Base-by-base conservation (phyloP, 1,140 invertebrate species). In the Pseudoatta argentina region DNA sequence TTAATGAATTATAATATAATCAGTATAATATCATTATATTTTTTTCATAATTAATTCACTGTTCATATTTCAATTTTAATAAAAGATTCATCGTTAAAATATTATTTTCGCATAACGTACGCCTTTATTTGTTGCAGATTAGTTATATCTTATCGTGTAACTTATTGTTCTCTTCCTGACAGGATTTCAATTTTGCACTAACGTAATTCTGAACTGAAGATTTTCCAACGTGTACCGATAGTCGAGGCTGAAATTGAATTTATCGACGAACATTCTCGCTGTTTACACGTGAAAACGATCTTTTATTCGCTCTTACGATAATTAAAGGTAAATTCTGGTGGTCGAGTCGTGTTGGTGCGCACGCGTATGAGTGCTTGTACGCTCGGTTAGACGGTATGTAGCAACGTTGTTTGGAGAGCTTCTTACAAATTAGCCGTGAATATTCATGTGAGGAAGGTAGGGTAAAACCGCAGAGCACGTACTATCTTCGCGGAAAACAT, bases 381-480 rank as follows among this genome's bases (percentile, higher is more conserved):
- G 39, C 72, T 53, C 69, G 63, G 55, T 76, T 76, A 51, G 51
- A 59, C 39, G 51, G 27, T 85, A 78, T 86, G 85, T 82, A 86
- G 21, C 57, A 87, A 77, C 91, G 89, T 91, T 93, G 93, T 94
- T 93, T 93, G 90, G 88, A 91, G 89, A 94, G 92, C 91, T 94
- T 92, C 92, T 94, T 94, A 95, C 93, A 94, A 94, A 94, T 94
- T 94, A 94, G 88, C 90, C 88, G 92, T 94, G 93, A 94, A 95
- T 94, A 95, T 93, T 94, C 93, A 94, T 94, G 91, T 89, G 85
- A 89, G 48, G 51, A 39, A 63, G 66, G 48, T 44, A 67, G 48
- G 51, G n/a, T 53, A 53, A 63, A 88, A 85, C 57, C 79, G 57
- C 71, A 66, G 48, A 69, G 63, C 79, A 67, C 86, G 48, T 73